phyloP scores from a whole-genome alignment of 2,797 vertebrate species.

The Sebastolobus alascanus region DNA sequence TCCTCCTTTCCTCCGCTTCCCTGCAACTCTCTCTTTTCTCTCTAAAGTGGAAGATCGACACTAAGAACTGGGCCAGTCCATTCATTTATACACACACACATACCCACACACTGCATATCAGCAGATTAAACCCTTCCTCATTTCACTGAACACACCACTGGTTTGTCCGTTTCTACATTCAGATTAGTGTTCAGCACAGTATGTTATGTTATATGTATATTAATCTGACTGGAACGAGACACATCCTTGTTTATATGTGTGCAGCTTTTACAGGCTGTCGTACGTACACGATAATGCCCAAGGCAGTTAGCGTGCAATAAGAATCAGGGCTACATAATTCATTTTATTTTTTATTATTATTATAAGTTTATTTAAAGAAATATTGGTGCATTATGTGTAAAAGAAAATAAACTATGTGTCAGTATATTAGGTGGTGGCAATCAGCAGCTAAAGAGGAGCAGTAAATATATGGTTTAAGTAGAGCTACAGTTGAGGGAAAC shows the following conservation, averaged over 20 bases:
- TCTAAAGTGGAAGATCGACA: slow-evolving; percentile 67
- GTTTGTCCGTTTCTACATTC: slow-evolving; percentile 5
- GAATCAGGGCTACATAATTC: too few relatives aligned
- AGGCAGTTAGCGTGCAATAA: too few relatives aligned
- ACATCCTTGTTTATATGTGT: background rate
- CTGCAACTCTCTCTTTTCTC: slow-evolving; percentile 48
- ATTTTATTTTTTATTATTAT: too few relatives aligned
- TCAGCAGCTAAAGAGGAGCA: background rate
- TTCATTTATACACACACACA: slow-evolving; percentile 30
- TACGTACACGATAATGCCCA: background rate
- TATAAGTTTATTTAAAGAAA: background rate
- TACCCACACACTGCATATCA: slow-evolving; percentile 20
- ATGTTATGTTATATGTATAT: background rate
- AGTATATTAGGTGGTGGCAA: background rate
- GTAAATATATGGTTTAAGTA: background rate
- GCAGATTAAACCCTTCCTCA: slow-evolving; percentile 37
- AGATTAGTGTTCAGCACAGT: background rate
- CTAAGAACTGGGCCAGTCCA: slow-evolving; percentile 71
- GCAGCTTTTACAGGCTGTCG: background rate
- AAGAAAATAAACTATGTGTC: background rate
- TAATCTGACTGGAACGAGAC: slow-evolving; percentile 1
- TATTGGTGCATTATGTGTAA: background rate
- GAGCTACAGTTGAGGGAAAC: accelerated
- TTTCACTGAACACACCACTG: slow-evolving; percentile 13
- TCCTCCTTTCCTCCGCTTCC: slow-evolving; percentile 43